Evolutionary conservation across 2,888 invertebrate species (phyloP), one percentile per base, ranked within the genome.

Genomic region (Drosophila histrio): DNA sequence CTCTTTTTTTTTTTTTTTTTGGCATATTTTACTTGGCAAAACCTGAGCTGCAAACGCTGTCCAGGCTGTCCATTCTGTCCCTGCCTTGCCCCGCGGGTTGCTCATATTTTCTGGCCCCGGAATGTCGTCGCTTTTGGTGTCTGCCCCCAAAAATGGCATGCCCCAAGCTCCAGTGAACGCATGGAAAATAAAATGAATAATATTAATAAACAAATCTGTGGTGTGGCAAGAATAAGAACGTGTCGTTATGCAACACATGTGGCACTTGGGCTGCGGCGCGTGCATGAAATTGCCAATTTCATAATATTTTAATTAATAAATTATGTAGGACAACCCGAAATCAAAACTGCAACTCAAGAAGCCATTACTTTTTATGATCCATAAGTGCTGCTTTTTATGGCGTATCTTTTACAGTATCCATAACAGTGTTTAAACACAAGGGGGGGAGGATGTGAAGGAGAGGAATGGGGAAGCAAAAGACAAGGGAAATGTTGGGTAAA

Each of bases 231-330:
- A 43, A 50, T 19, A 36, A 47, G 22, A 54, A 32, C 21, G 38
- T 53, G 49, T 46, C 54, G 60, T 19, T 50, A 78, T 78, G 81
- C 81, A 84, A 84, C 76, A 84, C 76, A 72, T 72, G 75, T 72
- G 69, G 72, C 83, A 80, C 69, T 72, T 66, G 39, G 30, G 49
- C 7, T 43, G 52, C n/a, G 59, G 36, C 79, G 61, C 61, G 75
- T 70, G 70, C 66, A 58, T 59, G 13, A 70, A 70, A 77, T 72
- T 53, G 43, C 63, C 59, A 68, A 68, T 60, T 59, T 59, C 53
- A 60, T 36, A 68, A 64, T 66, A 72, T 61, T 72, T 50, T 58
- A 57, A 65, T 67, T 70, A 74, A 77, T 66, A 63, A 77, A 70
- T 76, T 79, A 79, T 70, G 59, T 65, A 44, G 61, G 52, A 26